A percentile compares a stretch with the other conserved stretches of the same genome.
These are phyloP conservation scores for Diachasma alloeum DNA, from an alignment of 1,140 invertebrate genomes.

Conservation along the genomic window DNA sequence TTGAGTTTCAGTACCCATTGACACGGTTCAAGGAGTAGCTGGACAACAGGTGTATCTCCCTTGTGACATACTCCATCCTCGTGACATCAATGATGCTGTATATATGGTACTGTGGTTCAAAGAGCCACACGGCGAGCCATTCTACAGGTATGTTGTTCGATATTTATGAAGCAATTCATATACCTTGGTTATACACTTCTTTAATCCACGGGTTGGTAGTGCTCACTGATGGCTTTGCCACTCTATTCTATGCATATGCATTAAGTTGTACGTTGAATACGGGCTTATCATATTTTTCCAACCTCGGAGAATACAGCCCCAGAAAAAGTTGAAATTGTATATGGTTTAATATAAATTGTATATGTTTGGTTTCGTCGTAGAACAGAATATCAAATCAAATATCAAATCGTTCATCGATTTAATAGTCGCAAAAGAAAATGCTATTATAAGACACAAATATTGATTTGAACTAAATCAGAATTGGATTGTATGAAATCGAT, in stretches of 20 bases:
- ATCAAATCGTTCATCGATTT: too few species aligned
- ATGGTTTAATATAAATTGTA: too few species aligned
- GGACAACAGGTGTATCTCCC: conserved; percentile 80
- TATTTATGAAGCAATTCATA: conserved; percentile 28
- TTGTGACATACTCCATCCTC: conserved; percentile 79
- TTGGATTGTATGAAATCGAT: too few species aligned
- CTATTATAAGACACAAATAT: too few species aligned
- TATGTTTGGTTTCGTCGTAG: too few species aligned
- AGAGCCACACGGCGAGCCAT: conserved; percentile 81
- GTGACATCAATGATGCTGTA: conserved; percentile 79
- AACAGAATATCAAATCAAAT: too few species aligned
- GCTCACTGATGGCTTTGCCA: background rate
- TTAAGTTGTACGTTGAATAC: too few species aligned
- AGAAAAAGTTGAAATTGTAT: too few species aligned
- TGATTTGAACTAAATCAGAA: too few species aligned
- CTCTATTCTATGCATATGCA: background rate
- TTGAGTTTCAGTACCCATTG: conserved; percentile 74
- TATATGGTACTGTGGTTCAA: conserved; percentile 91
- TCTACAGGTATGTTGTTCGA: conserved; percentile 75
- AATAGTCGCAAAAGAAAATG: too few species aligned
- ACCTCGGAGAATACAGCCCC: too few species aligned
- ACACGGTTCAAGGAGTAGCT: conserved; percentile 80
- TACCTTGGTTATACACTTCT: background rate
- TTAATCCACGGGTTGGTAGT: background rate
- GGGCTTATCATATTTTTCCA: too few species aligned